Base-by-base conservation (phyloP, 2,888 invertebrate species). In the Fragum fragum region DNA sequence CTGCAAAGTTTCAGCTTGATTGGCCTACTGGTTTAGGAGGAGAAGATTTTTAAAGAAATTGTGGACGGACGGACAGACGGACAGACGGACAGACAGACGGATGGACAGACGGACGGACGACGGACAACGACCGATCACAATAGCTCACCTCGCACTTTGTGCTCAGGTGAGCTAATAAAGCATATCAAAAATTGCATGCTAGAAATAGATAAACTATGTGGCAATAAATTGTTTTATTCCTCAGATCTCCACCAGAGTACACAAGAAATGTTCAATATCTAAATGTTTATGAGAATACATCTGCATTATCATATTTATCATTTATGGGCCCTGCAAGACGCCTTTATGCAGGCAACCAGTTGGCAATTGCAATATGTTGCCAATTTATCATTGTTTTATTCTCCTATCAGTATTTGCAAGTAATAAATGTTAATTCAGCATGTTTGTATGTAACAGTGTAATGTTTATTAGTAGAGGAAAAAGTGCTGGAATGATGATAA, bases 271-370 rank as follows among this genome's bases (percentile, higher is more conserved):
- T 66, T 23, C 42, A 23, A 42, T 23, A 42, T 66, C 36, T 66
- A n/a, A 66, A 66, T 66, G 36, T 66, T 66, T 66, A 66, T 66
- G 66, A 42, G 66, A 66, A 26, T 14, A 42, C 66, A 23, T n/a
- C 66, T 66, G 66, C 66, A 66, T 36, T 66, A 66, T 42, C 21
- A 39, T 42, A 66, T 66, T 42, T 66, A 66, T 66, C 66, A 66
- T 39, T 66, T 36, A 42, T 42, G n/a, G 66, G 23, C 66, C 66
- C 18, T 42, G 36, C 29, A 36, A 66, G 66, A 42, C 66, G n/a
- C 21, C 42, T 47, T 47, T 9, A 47, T 47, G 47, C 47, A 47
- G 7, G 47, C 47, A 47, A 47, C 47, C 47, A 47, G 47, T 47
- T 18, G 18, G n/a, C 16, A 9, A 47, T 5, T 47, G 47, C 47